Conservation (phyloP, 2,888 invertebrate genomes). For the Phania funesta region DNA sequence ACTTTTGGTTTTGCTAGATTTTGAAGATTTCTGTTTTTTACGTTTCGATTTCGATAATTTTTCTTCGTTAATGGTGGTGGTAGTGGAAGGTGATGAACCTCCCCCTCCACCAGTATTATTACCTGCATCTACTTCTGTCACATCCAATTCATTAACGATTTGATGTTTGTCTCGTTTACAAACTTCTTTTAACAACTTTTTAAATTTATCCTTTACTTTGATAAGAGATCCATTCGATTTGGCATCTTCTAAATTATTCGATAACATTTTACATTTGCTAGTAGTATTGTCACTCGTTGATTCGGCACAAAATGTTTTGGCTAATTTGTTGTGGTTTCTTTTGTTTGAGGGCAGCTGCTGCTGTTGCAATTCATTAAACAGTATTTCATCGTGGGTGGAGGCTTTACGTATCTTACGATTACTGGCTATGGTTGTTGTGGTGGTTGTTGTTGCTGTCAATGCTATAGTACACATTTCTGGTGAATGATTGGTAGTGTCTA, state of each 20-base stretch:
- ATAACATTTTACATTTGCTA: slow-evolving; percentile 2
- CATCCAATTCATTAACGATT: background rate
- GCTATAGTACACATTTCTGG: slow-evolving; percentile 48
- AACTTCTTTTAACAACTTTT: slow-evolving; percentile 29
- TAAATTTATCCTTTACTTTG: slow-evolving; percentile 44
- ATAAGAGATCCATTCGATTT: slow-evolving; percentile 46
- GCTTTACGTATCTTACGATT: slow-evolving; percentile 40
- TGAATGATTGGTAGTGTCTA: slow-evolving; percentile 62
- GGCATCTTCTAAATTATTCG: slow-evolving; percentile 9
- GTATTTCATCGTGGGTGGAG: slow-evolving; percentile 54
- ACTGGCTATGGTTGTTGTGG: background rate
- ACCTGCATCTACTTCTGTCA: background rate
- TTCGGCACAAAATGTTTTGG: slow-evolving; percentile 39
- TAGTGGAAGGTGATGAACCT: slow-evolving; percentile 49
- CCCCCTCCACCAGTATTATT: slow-evolving; percentile 10
- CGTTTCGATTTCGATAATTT: slow-evolving; percentile 24
- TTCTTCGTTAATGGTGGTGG: slow-evolving; percentile 42
- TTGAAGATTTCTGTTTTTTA: slow-evolving; percentile 48
- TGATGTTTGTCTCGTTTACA: slow-evolving; percentile 26
- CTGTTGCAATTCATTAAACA: slow-evolving; percentile 45
- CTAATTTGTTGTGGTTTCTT: slow-evolving; percentile 24
- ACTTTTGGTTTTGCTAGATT: slow-evolving; percentile 35
- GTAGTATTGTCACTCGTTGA: slow-evolving; percentile 39
- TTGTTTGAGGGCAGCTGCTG: slow-evolving; percentile 36
- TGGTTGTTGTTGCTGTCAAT: slow-evolving; percentile 21